Evolutionary conservation across 2,797 vertebrate genomes (phyloP), one percentile per base, ranked within the genome.

Genomic region (Etheostoma nigrum): DNA sequence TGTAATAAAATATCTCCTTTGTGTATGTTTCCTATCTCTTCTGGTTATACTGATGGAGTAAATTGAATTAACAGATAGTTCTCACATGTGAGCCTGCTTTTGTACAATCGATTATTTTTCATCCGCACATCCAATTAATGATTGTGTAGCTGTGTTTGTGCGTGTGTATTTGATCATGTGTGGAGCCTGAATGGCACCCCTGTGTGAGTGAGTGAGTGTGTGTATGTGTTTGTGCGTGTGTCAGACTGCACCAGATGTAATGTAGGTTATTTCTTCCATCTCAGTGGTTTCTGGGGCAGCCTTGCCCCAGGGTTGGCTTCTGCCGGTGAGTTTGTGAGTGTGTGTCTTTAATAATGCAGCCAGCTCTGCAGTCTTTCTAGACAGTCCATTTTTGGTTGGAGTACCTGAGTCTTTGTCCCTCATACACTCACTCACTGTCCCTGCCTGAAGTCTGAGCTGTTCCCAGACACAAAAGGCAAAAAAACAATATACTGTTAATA

Each of bases 181-280:
- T 12, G 10, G 36, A 40, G 10, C 36, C 36, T 40, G 36, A 40
- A 40, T 40, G 36, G 36, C 36, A 40, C 36, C 36, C 9, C 10
- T 44, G 13, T 44, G 42, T 44, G 42, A 1, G 40, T 42, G 40
- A 13, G 11, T 42, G 40, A 18, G 21, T 53, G 21, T 48, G 47
- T 48, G 15, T n/a, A 18, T 48, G 47, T 48, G 6, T 48, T 6
- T 18, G 6, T 18, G 47, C 2, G 15, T 53, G 23, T 12, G 65
- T 33, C 51, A 2, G 79, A 15, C 81, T 65, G 83, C 60, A 45
- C 57, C 67, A 65, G 71, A 63, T 80, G 76, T 71, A 90, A 94
- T 92, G 83, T 94, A 90, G 93, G 92, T 91, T 92, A 92, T 87
- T 83, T 86, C 76, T 94, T 94, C 91, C 91, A 68, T 84, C 51